Percentiles rank a stretch among this genome's conserved stretches.
Conservation (phyloP, 2,888 invertebrate genomes). For the Oligia latruncula region DNA sequence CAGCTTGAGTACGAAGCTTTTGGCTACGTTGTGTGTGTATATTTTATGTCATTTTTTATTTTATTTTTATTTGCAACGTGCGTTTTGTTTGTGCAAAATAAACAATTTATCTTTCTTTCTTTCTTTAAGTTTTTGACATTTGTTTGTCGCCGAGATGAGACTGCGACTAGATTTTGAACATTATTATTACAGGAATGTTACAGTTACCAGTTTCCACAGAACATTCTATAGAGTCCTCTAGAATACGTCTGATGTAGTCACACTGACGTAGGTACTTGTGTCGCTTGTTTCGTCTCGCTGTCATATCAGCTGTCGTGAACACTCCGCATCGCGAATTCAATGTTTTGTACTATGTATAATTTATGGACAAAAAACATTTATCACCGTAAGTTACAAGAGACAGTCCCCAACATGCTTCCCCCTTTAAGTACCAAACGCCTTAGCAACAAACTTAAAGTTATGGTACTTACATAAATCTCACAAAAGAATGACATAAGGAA, state of each 20-base stretch:
- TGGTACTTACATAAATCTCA: background rate
- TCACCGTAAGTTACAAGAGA: background rate
- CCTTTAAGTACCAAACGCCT: background rate
- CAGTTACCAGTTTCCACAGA: too few species aligned
- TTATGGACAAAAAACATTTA: background rate
- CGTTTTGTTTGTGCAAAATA: too few species aligned
- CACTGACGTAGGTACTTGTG: background rate
- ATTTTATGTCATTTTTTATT: too few species aligned
- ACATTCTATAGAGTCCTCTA: too few species aligned
- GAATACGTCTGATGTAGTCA: too few species aligned
- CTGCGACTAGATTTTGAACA: background rate
- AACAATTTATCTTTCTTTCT: too few species aligned
- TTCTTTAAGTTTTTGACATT: background rate
- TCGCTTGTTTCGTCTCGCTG: background rate
- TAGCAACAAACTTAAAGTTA: background rate
- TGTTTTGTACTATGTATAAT: background rate
- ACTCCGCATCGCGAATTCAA: background rate
- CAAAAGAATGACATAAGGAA: background rate
- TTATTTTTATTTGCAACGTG: too few species aligned
- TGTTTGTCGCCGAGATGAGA: background rate
- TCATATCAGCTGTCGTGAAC: background rate
- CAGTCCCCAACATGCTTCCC: background rate
- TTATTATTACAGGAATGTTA: background rate
- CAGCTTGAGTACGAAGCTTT: too few species aligned
- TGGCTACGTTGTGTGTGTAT: too few species aligned